These are phyloP conservation scores for Tholera decimalis DNA, from an alignment of 2,888 invertebrate genomes.

Conservation along the genomic window DNA sequence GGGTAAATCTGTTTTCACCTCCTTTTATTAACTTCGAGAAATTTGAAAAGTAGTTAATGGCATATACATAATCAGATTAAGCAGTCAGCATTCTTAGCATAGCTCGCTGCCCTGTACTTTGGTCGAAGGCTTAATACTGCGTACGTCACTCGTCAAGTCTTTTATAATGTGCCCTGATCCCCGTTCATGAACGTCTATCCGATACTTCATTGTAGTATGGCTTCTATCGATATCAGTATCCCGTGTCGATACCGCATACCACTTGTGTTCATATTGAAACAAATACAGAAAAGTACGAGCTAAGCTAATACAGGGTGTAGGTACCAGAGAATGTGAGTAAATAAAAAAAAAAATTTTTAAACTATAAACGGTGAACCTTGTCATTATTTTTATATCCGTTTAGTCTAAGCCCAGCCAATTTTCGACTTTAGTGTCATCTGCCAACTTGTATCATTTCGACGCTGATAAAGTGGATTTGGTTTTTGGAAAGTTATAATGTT, in stretches of 20 bases:
- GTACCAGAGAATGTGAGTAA: neutral
- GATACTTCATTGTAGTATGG: conserved; percentile 40
- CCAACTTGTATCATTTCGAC: conserved; percentile 9
- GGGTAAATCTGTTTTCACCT: too few relatives aligned
- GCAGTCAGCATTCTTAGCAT: neutral
- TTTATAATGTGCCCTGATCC: conserved; percentile 15
- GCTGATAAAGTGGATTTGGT: neutral
- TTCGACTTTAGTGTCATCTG: conserved; percentile 24
- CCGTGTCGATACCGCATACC: conserved; percentile 17
- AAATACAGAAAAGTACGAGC: conserved; percentile 1
- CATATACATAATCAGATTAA: neutral
- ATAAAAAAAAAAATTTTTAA: neutral
- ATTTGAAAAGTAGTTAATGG: too few relatives aligned
- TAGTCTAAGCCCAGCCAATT: conserved; percentile 19
- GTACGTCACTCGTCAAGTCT: neutral
- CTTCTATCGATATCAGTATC: conserved; percentile 44
- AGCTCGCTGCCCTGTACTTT: neutral
- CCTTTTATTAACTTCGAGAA: neutral
- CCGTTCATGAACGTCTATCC: conserved; percentile 19
- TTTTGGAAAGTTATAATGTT: neutral
- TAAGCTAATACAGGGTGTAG: conserved; percentile 14
- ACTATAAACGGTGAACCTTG: conserved; percentile 4
- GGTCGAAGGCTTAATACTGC: neutral
- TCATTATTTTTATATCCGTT: conserved; percentile 13
- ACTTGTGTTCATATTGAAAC: neutral